Percentiles rank a stretch among this genome's conserved stretches.
These are phyloP conservation scores for Crenuchus spilurus DNA, from an alignment of 2,797 vertebrate genomes.

Conservation along the genomic window DNA sequence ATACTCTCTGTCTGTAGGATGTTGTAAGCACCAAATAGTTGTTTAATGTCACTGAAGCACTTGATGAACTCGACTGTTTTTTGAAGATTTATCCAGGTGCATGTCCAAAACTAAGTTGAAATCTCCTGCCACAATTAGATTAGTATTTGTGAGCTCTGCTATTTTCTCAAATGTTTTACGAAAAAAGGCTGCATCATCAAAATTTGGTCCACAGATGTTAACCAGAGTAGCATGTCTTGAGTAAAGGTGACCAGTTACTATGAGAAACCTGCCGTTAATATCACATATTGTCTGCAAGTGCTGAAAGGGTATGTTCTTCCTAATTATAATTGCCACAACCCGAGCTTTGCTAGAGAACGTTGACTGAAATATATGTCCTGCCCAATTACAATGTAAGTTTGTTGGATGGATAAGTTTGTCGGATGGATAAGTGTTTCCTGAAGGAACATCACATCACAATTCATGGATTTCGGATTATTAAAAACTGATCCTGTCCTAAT, in stretches of 20 bases:
- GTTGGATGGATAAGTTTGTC: background rate
- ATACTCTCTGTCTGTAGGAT: too few relatives aligned
- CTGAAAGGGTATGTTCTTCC: background rate
- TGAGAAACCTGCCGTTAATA: background rate
- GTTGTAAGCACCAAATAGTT: too few relatives aligned
- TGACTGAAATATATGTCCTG: slow-evolving; percentile 3
- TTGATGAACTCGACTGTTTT: too few relatives aligned
- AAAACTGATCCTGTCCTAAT: background rate
- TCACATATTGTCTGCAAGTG: background rate
- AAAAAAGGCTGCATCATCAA: background rate
- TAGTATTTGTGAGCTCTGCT: slow-evolving; percentile 1
- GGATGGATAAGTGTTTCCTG: slow-evolving; percentile 8
- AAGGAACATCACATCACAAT: background rate
- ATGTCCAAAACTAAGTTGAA: too few relatives aligned
- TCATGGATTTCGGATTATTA: background rate
- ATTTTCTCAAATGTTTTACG: background rate
- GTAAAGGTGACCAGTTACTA: background rate
- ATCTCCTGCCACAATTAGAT: background rate
- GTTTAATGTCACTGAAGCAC: too few relatives aligned
- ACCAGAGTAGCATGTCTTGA: background rate
- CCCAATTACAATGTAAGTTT: background rate
- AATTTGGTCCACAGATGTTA: background rate
- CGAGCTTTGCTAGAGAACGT: slow-evolving; percentile 7
- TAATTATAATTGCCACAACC: background rate
- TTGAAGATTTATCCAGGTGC: too few relatives aligned